Evolutionary conservation across 2,797 vertebrate species (phyloP), one percentile per base, ranked within the genome.

Genomic region (Protonibea diacanthus): DNA sequence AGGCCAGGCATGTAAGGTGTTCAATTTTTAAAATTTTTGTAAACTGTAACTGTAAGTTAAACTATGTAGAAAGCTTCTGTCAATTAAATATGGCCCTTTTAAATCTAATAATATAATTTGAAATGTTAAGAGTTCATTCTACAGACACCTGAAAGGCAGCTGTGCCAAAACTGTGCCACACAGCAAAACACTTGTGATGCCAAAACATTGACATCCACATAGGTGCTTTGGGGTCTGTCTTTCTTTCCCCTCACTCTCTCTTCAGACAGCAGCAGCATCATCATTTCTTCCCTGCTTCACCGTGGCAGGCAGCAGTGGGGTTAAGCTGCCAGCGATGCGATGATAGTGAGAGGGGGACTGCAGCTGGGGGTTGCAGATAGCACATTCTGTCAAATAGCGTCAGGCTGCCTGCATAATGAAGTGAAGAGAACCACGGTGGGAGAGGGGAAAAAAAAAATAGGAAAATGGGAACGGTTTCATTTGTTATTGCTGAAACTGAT

Each of bases 281-380:
- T 91, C 77, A 82, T 87, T 87, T 89, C 87, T 83, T 76, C 78
- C 42, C 78, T 85, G 77, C 80, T 81, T 81, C 70, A 74, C 79
- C 45, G 78, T 82, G 85, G 90, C 86, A 86, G 88, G 87, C 89
- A 83, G 87, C 86, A 80, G 87, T 80, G 88, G 91, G 93, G 95
- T 90, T 94, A 92, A 95, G 86, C 94, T 89, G 93, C 92, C 93
- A 91, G 80, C 82, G 95, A 96, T 95, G 89, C 82, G 79, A 87
- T 71, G 94, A 95, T 93, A 95, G 95, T 88, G 88, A 89, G 81
- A 82, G 70, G 80, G 83, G 76, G 77, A 85, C 91, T 93, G 92
- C 93, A 94, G 95, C 94, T 96, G 95, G 94, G 95, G 93, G 94
- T 88, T 92, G 89, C 81, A 94, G 95, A 96, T 96, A 95, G 94